Conservation (phyloP, 2,113 vertebrate genomes). For the Nothoprocta pentlandii region DNA sequence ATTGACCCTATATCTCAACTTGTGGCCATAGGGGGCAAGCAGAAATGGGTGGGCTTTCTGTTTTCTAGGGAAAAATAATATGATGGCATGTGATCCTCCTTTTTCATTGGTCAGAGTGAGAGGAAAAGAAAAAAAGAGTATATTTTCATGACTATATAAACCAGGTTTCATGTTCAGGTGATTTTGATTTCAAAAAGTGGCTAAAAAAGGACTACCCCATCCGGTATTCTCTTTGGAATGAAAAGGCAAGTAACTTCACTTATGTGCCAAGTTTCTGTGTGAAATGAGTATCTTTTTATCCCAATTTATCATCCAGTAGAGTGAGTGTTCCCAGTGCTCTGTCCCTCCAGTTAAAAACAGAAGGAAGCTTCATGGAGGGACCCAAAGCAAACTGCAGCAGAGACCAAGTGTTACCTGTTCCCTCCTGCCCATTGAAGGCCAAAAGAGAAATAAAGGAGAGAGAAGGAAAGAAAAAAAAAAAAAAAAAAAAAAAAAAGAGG, state of each 20-base stretch:
- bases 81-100: background rate
- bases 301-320: background rate
- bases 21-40: background rate
- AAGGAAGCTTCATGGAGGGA: fast-evolving
- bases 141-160: no score
- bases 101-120: background rate
- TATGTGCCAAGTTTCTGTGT: background rate
- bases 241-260: background rate
- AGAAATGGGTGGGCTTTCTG: background rate
- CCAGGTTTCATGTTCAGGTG: background rate
- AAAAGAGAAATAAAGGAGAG: background rate
- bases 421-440: background rate
- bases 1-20: background rate
- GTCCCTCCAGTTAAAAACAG: background rate
- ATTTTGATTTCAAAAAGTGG: background rate
- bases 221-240: background rate
- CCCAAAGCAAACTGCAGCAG: background rate
- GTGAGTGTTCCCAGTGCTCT: background rate
- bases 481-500: background rate
- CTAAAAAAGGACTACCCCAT: background rate
- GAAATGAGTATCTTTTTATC: background rate
- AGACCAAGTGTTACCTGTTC: background rate
- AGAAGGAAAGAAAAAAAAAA: background rate
- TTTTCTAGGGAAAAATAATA: background rate
- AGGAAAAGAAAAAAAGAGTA: background rate